Percentiles rank a stretch among this genome's conserved stretches.
phyloP scores from a whole-genome alignment of 2,113 vertebrate genomes.

The Enhydra lutris region DNA sequence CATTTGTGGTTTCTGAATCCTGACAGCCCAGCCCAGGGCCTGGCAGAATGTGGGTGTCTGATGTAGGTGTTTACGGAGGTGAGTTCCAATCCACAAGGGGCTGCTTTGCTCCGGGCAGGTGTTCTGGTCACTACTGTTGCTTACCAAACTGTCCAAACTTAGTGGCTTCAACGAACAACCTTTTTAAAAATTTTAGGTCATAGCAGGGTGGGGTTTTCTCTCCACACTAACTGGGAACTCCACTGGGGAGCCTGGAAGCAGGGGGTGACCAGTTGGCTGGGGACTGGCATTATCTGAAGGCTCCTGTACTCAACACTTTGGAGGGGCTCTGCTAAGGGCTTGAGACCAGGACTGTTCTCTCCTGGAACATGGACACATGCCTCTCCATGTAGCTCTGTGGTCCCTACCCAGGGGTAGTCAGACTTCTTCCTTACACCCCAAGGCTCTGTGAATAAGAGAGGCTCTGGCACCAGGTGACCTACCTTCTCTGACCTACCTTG shows the following conservation, averaged over 20 bases:
- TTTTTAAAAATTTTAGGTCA: background rate
- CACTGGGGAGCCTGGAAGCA: fast-evolving
- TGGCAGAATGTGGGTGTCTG: background rate
- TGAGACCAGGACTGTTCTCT: fast-evolving
- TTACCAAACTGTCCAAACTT: background rate
- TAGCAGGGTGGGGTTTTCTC: background rate
- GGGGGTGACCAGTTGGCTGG: too few relatives aligned
- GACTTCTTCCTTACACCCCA: background rate
- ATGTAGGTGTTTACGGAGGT: too few relatives aligned
- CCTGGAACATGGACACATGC: fast-evolving
- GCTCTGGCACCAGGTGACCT: background rate
- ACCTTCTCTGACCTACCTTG: background rate
- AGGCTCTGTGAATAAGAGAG: background rate
- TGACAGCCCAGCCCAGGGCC: background rate
- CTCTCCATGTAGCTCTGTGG: fast-evolving
- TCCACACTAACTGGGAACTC: background rate
- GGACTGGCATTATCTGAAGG: fast-evolving
- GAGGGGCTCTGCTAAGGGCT: background rate
- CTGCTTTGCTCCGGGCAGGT: background rate
- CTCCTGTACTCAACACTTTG: fast-evolving
- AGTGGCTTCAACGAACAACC: background rate
- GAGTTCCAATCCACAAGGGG: background rate
- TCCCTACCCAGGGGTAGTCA: background rate
- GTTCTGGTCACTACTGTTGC: background rate
- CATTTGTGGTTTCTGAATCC: too few relatives aligned